These are phyloP conservation scores for Magallana ariakensis DNA, from an alignment of 1,140 invertebrate species.

Conservation along the genomic window DNA sequence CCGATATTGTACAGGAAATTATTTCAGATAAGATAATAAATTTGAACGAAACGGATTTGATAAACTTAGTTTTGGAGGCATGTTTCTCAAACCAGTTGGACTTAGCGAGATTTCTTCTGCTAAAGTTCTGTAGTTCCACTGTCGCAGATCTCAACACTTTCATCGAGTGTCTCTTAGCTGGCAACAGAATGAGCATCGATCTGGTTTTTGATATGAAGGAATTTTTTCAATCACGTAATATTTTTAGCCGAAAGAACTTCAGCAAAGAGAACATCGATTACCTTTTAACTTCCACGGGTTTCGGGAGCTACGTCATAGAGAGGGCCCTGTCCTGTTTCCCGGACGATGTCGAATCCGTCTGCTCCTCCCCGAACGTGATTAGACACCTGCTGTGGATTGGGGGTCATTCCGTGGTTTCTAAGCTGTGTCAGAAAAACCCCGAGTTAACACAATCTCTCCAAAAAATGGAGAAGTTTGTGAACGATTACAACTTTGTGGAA, in stretches of 20 bases:
- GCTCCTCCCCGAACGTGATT: neutral
- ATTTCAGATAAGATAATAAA: neutral
- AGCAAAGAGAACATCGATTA: neutral
- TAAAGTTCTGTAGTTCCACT: neutral
- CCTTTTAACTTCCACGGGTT: neutral
- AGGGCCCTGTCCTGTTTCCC: neutral
- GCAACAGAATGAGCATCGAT: neutral
- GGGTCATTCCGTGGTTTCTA: neutral
- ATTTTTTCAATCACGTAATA: neutral
- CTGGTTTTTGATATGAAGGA: conserved; percentile 10
- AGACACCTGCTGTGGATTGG: neutral
- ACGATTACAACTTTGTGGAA: neutral
- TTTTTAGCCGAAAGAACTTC: neutral
- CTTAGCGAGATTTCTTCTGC: neutral
- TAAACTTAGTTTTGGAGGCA: neutral
- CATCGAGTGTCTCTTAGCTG: neutral
- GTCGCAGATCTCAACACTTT: no score
- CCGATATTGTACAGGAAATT: neutral
- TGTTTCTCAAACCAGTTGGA: conserved; percentile 12
- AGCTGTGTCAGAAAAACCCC: neutral
- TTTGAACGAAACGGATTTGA: neutral
- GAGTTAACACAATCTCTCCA: neutral
- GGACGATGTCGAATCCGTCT: neutral
- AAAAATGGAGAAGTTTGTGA: neutral
- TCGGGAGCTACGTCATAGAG: neutral